Percentiles rank a stretch among this genome's conserved stretches.
Conservation (phyloP, 2,113 vertebrate genomes). For the Cyrtonyx montezumae region DNA sequence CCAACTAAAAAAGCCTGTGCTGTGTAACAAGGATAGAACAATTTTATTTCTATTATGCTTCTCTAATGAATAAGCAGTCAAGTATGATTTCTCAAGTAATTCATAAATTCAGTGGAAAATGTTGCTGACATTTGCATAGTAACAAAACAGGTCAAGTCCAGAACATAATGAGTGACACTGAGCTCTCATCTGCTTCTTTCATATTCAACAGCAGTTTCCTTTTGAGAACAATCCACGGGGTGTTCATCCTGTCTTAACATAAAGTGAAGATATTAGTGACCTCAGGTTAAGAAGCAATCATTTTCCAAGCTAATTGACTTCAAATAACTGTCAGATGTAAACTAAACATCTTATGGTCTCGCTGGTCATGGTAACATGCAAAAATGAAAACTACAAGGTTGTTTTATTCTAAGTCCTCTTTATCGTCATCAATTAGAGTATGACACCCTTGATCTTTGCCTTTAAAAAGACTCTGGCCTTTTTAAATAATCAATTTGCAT, state of each 20-base stretch:
- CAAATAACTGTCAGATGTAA: neutral
- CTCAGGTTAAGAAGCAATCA: neutral
- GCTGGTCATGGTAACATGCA: neutral
- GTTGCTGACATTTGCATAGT: neutral
- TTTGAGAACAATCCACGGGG: neutral
- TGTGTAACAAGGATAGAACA: neutral
- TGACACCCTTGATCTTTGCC: neutral
- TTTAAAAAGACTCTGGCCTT: neutral
- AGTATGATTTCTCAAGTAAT: neutral
- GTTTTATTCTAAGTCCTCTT: neutral
- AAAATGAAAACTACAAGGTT: neutral
- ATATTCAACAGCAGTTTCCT: neutral
- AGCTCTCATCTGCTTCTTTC: neutral
- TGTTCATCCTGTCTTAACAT: neutral
- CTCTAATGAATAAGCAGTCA: neutral
- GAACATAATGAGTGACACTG: neutral
- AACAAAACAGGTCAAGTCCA: neutral
- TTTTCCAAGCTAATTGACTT: neutral
- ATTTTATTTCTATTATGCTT: neutral
- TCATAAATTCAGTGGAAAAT: neutral
- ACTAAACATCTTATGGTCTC: neutral
- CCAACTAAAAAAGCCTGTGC: neutral
- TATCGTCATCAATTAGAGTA: neutral
- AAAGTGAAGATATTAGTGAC: neutral
- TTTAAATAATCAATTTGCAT: neutral